Evolutionary conservation across 92 coral and sea anemone genomes (phyloP).

Genomic region (Pocillopora grandis): DNA sequence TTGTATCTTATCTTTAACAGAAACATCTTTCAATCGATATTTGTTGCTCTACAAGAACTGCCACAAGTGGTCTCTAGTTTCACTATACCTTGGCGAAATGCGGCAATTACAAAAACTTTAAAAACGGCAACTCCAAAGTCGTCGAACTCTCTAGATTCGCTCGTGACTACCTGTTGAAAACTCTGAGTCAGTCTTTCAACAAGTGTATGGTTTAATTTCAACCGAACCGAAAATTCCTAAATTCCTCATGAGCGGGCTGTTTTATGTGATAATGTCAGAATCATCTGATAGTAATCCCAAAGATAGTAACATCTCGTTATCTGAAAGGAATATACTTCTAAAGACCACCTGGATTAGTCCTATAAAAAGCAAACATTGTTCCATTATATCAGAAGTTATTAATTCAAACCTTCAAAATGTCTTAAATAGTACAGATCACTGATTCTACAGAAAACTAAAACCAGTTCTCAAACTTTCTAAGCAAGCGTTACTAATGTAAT

Average conservation of each 20-base stretch:
- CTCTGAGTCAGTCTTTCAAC: too few species aligned
- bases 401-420: too few species aligned
- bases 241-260: neutral
- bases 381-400: too few species aligned
- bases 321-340: neutral
- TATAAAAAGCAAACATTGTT: neutral
- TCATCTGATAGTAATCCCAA: neutral
- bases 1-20: neutral
- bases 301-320: neutral
- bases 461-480: too few species aligned
- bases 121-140: too few species aligned
- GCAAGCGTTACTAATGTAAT: too few species aligned
- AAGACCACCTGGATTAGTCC: neutral
- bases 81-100: neutral
- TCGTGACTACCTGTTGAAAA: too few species aligned
- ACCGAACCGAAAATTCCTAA: neutral
- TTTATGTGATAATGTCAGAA: neutral
- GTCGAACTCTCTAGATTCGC: too few species aligned
- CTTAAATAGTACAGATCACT: too few species aligned
- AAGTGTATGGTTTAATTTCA: too few species aligned
- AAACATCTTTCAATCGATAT: neutral
- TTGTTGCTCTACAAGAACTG: neutral
- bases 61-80: neutral
- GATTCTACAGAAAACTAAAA: too few species aligned
- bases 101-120: neutral